Conservation (phyloP, 2,888 invertebrate species). For the Escarpia spicata region DNA sequence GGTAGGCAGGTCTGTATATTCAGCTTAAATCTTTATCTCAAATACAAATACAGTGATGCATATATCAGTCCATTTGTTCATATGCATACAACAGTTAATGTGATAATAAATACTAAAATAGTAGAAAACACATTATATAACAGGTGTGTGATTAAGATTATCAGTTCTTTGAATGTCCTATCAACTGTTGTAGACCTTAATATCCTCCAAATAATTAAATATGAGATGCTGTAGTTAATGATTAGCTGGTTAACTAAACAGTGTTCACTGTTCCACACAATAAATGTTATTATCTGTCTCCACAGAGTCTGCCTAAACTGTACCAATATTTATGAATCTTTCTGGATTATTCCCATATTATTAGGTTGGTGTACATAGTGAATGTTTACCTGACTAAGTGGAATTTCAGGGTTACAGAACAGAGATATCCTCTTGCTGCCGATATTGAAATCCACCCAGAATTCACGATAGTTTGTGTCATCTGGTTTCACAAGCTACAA, state of each 20-base stretch:
- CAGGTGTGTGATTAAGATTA: neutral
- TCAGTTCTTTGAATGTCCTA: neutral
- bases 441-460: slow-evolving; percentile 59
- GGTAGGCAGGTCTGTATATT: too few relatives aligned
- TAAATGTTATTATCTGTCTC: neutral
- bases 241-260: neutral
- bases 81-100: too few relatives aligned
- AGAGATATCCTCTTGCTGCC: slow-evolving; percentile 54
- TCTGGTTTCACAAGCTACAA: slow-evolving; percentile 52
- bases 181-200: neutral
- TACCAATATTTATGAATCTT: neutral
- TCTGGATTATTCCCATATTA: neutral
- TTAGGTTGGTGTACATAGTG: neutral
- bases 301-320: neutral
- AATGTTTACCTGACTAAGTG: neutral
- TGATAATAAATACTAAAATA: too few relatives aligned
- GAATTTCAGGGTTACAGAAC: slow-evolving; percentile 52
- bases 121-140: too few relatives aligned
- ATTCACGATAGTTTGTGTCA: slow-evolving; percentile 54
- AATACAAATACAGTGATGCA: too few relatives aligned
- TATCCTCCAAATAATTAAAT: neutral
- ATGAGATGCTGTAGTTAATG: neutral
- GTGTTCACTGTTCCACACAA: neutral
- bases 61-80: too few relatives aligned
- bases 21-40: too few relatives aligned